Percentiles rank a stretch among this genome's conserved stretches.
Evolutionary conservation across 2,113 vertebrate species (phyloP).

Genomic region (Astur gentilis): DNA sequence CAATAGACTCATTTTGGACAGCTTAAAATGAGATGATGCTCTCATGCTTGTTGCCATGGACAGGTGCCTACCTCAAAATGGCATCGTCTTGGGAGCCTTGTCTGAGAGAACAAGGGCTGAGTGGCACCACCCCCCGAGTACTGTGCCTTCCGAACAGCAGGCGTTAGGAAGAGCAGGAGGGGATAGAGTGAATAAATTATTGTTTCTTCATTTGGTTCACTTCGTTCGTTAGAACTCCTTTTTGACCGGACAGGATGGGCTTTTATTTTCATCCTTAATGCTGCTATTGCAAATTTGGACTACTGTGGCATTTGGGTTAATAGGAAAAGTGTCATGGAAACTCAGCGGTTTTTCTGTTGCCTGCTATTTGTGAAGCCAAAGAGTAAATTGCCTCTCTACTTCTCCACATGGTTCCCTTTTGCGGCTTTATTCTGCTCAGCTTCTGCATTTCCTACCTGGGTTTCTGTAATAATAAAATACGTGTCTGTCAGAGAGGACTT

Average conservation of each 20-base stretch:
- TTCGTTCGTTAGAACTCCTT: neutral
- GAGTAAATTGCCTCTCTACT: neutral
- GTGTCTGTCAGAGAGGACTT: neutral
- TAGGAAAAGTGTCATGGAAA: neutral
- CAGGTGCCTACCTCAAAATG: constrained; percentile 27
- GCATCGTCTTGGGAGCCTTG: neutral
- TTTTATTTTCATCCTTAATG: neutral
- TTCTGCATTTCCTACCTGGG: neutral
- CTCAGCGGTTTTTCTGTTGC: neutral
- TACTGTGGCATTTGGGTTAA: neutral
- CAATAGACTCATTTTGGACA: neutral
- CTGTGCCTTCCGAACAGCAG: neutral
- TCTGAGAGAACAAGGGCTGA: neutral
- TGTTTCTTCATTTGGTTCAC: neutral
- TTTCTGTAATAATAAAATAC: neutral
- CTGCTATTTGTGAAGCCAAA: neutral
- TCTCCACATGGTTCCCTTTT: neutral
- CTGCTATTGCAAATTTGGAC: neutral
- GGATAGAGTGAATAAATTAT: neutral
- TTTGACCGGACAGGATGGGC: neutral
- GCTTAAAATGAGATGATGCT: neutral
- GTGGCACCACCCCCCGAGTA: neutral
- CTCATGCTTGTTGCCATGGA: neutral
- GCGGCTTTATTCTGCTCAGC: neutral
- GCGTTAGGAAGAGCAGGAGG: neutral